phyloP scores from a whole-genome alignment of 2,113 vertebrate species.

The Xyliphius kryptos region DNA sequence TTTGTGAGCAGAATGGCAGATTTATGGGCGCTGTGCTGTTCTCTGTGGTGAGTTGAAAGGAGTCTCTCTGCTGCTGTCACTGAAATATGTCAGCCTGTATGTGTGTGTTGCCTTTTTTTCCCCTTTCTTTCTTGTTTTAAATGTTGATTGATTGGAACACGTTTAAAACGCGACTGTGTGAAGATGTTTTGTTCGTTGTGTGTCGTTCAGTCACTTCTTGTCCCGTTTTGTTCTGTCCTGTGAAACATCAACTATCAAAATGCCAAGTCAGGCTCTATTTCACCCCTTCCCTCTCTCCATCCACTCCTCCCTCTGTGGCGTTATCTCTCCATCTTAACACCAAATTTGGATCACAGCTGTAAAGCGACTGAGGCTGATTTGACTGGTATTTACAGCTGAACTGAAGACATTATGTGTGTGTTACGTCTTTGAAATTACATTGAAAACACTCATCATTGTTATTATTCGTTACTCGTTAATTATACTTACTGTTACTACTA shows the following conservation, averaged over 20 bases:
- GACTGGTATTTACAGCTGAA: no score
- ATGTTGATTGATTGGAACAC: conserved; percentile 33
- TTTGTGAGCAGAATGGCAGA: conserved; percentile 41
- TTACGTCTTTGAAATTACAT: no score
- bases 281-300: background rate
- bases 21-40: conserved; percentile 39
- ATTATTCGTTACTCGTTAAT: no score
- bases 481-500: no score
- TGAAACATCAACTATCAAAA: conserved; percentile 63
- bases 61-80: conserved; percentile 43
- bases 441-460: no score
- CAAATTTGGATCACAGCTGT: conserved; percentile 75
- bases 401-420: no score
- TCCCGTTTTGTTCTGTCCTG: conserved; percentile 55
- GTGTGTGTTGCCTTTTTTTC: no score
- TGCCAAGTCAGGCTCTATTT: conserved; percentile 49
- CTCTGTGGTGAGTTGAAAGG: conserved; percentile 38
- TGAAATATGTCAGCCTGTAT: conserved; percentile 33
- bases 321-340: conserved; percentile 54
- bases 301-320: no score
- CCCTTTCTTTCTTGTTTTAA: conserved; percentile 5
- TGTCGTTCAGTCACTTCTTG: conserved; percentile 46
- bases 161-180: conserved; percentile 13
- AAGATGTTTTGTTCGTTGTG: conserved; percentile 9
- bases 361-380: conserved; percentile 66